phyloP scores from a whole-genome alignment of 1,140 invertebrate species.

The Melanaphis sacchari region DNA sequence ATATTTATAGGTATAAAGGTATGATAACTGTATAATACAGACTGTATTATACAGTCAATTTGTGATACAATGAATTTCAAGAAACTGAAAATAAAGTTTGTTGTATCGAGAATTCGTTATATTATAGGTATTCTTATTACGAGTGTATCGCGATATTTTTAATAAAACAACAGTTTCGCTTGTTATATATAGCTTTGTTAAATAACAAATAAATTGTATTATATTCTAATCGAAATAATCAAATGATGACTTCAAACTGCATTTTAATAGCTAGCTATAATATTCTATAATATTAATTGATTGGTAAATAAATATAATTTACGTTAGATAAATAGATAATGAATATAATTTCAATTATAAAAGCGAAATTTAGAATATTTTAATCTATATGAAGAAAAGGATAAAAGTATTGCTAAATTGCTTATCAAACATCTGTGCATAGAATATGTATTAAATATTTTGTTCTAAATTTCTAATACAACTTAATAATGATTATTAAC shows the following conservation, averaged over 20 bases:
- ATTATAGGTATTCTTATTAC: no score
- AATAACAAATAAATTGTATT: no score
- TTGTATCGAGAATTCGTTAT: no score
- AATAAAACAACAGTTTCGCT: no score
- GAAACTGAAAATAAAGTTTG: no score
- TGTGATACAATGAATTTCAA: no score
- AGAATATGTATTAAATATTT: neutral
- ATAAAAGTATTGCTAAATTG: neutral
- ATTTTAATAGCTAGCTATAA: neutral
- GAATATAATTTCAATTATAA: no score
- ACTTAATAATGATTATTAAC: neutral
- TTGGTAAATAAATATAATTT: neutral
- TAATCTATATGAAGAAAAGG: neutral
- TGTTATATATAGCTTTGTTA: no score
- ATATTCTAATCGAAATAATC: neutral
- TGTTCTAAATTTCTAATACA: neutral
- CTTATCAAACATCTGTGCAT: neutral
- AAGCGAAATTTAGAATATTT: neutral
- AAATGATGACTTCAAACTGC: neutral
- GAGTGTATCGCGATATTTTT: no score
- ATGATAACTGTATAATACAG: neutral
- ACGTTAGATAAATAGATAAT: neutral
- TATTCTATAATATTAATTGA: neutral
- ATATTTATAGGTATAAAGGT: no score
- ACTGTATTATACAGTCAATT: no score